A percentile compares a stretch with the other conserved stretches of the same genome.
phyloP scores from a whole-genome alignment of 2,113 vertebrate genomes.

The Cryptoleucopteryx plumbea region DNA sequence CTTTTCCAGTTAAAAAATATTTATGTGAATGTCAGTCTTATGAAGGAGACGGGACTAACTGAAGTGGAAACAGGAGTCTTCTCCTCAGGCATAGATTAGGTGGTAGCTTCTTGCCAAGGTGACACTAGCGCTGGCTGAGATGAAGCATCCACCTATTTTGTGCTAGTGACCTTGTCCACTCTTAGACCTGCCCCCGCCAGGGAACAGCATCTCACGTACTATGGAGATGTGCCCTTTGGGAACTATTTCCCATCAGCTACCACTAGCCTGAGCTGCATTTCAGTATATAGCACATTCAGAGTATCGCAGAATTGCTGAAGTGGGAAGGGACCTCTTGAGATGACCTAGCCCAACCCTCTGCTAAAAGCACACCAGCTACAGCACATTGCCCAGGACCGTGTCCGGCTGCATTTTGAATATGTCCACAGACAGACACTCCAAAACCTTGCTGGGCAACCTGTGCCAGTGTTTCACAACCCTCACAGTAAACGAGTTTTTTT shows the following conservation, averaged over 20 bases:
- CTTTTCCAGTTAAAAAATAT: constrained; percentile 34
- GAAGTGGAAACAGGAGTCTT: constrained; percentile 38
- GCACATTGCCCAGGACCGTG: background rate
- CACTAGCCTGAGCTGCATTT: background rate
- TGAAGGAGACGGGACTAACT: constrained; percentile 20
- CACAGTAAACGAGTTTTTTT: background rate
- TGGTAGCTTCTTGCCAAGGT: constrained; percentile 21
- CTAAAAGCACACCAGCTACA: background rate
- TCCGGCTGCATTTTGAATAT: background rate
- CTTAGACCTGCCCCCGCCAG: background rate
- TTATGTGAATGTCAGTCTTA: constrained; percentile 14
- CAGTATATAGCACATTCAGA: background rate
- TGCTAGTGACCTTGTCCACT: background rate
- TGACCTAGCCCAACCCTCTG: background rate
- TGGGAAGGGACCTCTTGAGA: background rate
- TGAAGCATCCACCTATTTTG: background rate
- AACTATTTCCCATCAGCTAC: background rate
- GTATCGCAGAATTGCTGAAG: background rate
- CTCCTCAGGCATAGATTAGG: constrained; percentile 35
- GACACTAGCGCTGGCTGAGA: background rate
- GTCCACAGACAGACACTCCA: background rate
- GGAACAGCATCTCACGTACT: background rate
- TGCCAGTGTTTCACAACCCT: background rate
- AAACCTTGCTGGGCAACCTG: background rate
- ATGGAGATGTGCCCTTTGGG: background rate